Evolutionary conservation across 30 jellyfish, hydroid and myxozoan species (phyloP), one percentile per base, ranked within the genome.

Genomic region (Catostylus mosaicus): DNA sequence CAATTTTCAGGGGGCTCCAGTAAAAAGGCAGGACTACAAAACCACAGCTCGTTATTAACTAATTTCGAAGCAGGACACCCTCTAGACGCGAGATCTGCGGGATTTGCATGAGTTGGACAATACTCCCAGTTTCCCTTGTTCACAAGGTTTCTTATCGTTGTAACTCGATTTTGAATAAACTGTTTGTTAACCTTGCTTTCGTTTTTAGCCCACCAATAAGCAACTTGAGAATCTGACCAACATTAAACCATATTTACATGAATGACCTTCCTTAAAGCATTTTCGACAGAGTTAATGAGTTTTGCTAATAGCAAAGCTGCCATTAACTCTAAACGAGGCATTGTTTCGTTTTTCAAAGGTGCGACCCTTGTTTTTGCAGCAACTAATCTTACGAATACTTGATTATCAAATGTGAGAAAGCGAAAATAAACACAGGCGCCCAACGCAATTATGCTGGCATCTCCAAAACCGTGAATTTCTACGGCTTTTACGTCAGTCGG

Each of bases 141-240:
- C 9, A 22, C 46, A 22, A 73, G 72, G 0, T 46, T 30, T 24
- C 73, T 8, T 26, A 73, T 73, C 45, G n/a, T 18, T 2, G 26
- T 8, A 3, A 73, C 85, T 73, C 72, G 85, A 73, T 47, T 73
- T 20, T 73, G 85, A 48, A 73, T 3, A 30, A 73, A 73, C 54
- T 43, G 85, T 48, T 43, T 43, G 30, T 45, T 29, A 9, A 26
- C 46, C 26, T 64, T 64, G 8, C 26, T 18, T n/a, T 64, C 77
- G 23, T 64, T 33, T 29, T 33, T 30, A 14, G 26, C 26, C 77
- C 77, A 64, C 20, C 46, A 64, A 4, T 7, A 22, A 3, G 77
- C 54, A 64, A 64, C 51, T 33, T 64, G 77, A 3, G 77, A 64
- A 64, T 64, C 77, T 9, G 77, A 64, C 77, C 77, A 64, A 14